Evolutionary conservation across 64 coral and sea anemone species (phyloP).

Genomic region (Porites australiensis): DNA sequence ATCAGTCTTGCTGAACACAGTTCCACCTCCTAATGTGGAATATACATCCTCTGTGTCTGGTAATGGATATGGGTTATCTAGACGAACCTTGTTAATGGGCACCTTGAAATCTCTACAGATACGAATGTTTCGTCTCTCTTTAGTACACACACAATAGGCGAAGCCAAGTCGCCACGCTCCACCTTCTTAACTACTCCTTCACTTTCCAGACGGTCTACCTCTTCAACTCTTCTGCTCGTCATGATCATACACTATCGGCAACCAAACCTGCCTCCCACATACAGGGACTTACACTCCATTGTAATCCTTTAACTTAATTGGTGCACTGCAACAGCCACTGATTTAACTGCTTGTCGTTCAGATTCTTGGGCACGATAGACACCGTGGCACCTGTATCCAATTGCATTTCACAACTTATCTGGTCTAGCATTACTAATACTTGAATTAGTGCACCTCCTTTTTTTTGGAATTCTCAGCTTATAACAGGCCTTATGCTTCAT

Average conservation of each 20-base stretch:
- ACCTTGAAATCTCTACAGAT: constrained; percentile 64
- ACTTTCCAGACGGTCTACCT: too few species aligned
- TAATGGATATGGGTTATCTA: constrained; percentile 41
- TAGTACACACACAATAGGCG: constrained; percentile 44
- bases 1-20: constrained; percentile 54
- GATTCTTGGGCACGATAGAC: not conserved
- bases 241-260: too few species aligned
- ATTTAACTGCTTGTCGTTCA: constrained; percentile 54
- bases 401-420: constrained; percentile 39
- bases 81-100: constrained; percentile 13
- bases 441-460: not conserved
- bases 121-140: constrained; percentile 45
- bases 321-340: not conserved
- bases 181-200: too few species aligned
- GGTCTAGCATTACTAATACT: constrained; percentile 33
- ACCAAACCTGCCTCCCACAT: not conserved
- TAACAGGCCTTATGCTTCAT: too few species aligned
- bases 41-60: constrained; percentile 56
- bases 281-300: too few species aligned
- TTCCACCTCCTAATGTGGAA: constrained; percentile 55
- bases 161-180: not conserved
- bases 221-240: too few species aligned
- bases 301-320: too few species aligned
- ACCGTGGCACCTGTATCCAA: not conserved
- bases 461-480: not conserved